These are phyloP conservation scores for Theretra japonica DNA, from an alignment of 2,888 invertebrate species.

Conservation along the genomic window DNA sequence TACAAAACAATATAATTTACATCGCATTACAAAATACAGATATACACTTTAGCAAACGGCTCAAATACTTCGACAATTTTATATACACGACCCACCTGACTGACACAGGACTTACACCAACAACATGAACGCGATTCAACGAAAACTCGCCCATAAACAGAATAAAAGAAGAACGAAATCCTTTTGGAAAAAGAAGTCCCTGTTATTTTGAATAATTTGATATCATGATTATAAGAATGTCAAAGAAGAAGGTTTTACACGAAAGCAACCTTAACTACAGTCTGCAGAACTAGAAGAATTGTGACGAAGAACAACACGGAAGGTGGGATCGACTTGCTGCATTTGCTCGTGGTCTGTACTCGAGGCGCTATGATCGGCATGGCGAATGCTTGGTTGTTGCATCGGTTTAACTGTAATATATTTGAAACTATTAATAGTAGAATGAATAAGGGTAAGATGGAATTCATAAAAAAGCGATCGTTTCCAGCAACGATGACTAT, in stretches of 20 bases:
- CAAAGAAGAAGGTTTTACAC: constrained; percentile 47
- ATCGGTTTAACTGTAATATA: constrained; percentile 67
- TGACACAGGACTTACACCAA: not conserved
- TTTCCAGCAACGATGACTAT: too few species aligned
- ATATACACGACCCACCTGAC: not conserved
- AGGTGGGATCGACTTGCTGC: constrained; percentile 57
- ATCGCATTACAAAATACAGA: not conserved
- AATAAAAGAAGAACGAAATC: not conserved
- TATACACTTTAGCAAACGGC: constrained; percentile 3
- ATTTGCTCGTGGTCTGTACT: constrained; percentile 42
- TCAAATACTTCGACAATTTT: constrained; percentile 10
- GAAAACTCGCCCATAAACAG: not conserved
- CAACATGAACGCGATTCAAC: not conserved
- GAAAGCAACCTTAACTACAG: constrained; percentile 71
- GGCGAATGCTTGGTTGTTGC: constrained; percentile 73
- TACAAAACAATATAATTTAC: constrained; percentile 22
- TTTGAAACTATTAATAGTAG: not conserved
- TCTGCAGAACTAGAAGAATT: constrained; percentile 70
- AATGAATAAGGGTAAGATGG: not conserved
- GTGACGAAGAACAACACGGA: constrained; percentile 74
- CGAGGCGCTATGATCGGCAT: constrained; percentile 59
- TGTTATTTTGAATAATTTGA: too few species aligned
- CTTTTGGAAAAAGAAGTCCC: too few species aligned
- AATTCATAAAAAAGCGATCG: not conserved
- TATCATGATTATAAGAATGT: too few species aligned